Base-by-base conservation (phyloP, 1,140 invertebrate species). In the Adelges cooleyi region DNA sequence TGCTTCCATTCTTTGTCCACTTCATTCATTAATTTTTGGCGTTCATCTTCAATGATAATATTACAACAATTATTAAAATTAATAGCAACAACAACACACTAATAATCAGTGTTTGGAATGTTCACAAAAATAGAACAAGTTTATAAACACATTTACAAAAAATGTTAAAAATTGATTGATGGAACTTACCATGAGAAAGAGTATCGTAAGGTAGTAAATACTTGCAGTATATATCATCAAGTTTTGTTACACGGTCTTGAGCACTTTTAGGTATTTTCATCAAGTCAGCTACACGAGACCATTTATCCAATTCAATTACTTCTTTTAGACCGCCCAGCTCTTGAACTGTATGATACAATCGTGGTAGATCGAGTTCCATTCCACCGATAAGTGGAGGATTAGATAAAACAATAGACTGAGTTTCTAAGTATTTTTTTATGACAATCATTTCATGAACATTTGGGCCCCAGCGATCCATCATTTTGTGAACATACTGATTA, bases 201-300 rank as follows among this genome's bases (percentile, higher is more conserved):
- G 87, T 90, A 69, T 92, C 90, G 73, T 93, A 96, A 0, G 92
- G 90, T 65, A 97, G 75, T 27, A 96, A 77, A 77, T 92, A 95
- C 82, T 92, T 93, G 74, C 91, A 90, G 74, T 95, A 97, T 65
- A 94, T 86, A 70, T 90, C 85, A 73, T 96, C 92, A 9, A 97
- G 75, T 74, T 92, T 91, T 2, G 86, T 86, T 5, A 87, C 83
- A 25, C 89, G 79, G 75, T 92, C 89, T 71, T 91, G 87, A 0
- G 86, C 84, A 27, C 83, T 80, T 77, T 89, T 89, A 0, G 88
- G 86, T 69, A 94, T 87, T 71, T 85, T 85, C 83, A 95, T 86
- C 5, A 84, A 80, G 70, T 96, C 92, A 0, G 90, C 91, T 13
- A 96, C 87, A 70, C 85, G 86, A 1, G 83, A 80, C 93, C 92